These are phyloP conservation scores for Coilia nasus DNA, from an alignment of 2,797 vertebrate genomes.

Conservation along the genomic window DNA sequence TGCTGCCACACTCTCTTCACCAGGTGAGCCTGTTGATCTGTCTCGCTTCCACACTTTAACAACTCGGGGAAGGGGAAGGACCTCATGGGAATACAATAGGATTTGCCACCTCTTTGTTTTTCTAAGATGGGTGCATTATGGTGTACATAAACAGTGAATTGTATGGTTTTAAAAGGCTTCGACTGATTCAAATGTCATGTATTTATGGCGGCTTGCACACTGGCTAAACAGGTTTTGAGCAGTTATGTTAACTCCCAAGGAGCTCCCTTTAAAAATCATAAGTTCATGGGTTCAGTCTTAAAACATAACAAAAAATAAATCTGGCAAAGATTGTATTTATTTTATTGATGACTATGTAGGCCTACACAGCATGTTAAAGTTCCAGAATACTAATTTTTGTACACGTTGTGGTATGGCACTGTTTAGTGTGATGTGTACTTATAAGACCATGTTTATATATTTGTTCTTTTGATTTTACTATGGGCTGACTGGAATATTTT, in stretches of 20 bases:
- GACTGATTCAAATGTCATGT: neutral
- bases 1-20: constrained; percentile 76
- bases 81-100: neutral
- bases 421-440: no score
- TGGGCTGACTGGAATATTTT: neutral
- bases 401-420: neutral
- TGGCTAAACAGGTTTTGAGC: neutral
- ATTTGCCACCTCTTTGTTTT: neutral
- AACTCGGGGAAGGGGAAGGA: neutral
- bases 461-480: neutral
- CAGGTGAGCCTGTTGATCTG: constrained; percentile 63
- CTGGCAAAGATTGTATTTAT: neutral
- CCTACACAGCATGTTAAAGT: neutral
- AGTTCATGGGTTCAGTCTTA: neutral
- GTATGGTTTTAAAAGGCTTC: neutral
- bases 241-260: neutral
- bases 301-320: neutral
- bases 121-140: neutral
- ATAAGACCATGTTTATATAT: no score
- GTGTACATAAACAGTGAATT: neutral
- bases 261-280: neutral
- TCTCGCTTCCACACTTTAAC: neutral
- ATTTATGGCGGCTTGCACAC: neutral
- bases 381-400: neutral
- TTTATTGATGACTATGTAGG: neutral